Evolutionary conservation across 2,888 invertebrate genomes (phyloP), one percentile per base, ranked within the genome.

Genomic region (Diaphora mendica): DNA sequence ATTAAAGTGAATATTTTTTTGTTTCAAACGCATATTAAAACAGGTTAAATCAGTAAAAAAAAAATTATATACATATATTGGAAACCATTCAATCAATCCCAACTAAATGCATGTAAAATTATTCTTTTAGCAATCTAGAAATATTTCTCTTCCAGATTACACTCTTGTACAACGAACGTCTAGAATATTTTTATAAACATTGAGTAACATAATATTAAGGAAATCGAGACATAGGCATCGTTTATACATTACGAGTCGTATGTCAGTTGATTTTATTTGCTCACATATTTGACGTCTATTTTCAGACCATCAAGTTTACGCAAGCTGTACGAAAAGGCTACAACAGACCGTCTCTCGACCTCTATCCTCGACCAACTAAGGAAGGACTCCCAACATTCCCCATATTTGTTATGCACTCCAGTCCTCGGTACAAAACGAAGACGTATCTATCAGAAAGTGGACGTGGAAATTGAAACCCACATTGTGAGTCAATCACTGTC

Each of bases 391-490:
- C 97, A 95, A 83, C 96, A 97, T 83, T 97, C 97, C 71, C 96
- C 97, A 80, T 97, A 97, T 96, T 97, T 98, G 93, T 96, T 98
- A 84, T 98, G 98, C 96, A 98, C 98, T 84, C 98, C 98, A 74
- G 97, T 98, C 76, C 96, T 98, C 86, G 97, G 97, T 83, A 97
- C 97, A 83, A 97, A 97, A 89, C 96, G 97, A 88, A 96, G 96
- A 89, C 97, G 96, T 86, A 96, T 97, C 86, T 96, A 96, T 87
- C 97, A 96, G 87, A 97, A 96, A 90, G 96, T 97, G 80, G 97
- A 97, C 91, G 97, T 98, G 84, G 98, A 98, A 91, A 98, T 98
- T 89, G 98, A 98, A 95, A 98, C 98, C 77, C 96, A 97, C 94
- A 96, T 98, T 96, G 98, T 98, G 95, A 97, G 98, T 97, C 79